Conservation (phyloP, 2,888 invertebrate genomes). For the Cacoxenus indagator region DNA sequence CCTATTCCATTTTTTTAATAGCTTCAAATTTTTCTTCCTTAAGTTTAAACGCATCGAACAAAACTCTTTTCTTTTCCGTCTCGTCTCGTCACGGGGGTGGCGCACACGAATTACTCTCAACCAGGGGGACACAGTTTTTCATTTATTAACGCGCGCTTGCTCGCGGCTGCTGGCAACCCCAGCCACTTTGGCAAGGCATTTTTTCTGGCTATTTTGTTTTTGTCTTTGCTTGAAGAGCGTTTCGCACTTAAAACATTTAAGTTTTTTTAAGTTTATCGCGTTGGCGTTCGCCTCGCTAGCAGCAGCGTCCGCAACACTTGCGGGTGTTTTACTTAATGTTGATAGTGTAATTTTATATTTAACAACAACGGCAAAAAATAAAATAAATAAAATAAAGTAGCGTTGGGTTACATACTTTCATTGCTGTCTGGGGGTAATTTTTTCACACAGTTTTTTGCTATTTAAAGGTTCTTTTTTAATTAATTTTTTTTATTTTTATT, state of each 20-base stretch:
- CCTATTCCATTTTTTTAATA: slow-evolving; percentile 50
- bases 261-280: slow-evolving; percentile 17
- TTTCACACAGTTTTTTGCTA: slow-evolving; percentile 37
- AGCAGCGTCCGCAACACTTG: not conserved
- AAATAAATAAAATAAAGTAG: slow-evolving; percentile 35
- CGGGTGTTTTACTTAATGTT: slow-evolving; percentile 64
- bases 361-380: slow-evolving; percentile 34
- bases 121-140: slow-evolving; percentile 22
- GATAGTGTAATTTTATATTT: slow-evolving; percentile 65
- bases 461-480: slow-evolving; percentile 28
- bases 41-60: slow-evolving; percentile 4
- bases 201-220: not conserved
- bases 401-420: slow-evolving; percentile 41
- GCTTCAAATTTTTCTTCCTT: slow-evolving; percentile 17
- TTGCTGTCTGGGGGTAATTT: slow-evolving; percentile 28
- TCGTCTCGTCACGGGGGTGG: slow-evolving; percentile 31
- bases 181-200: slow-evolving; percentile 40
- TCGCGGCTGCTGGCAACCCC: slow-evolving; percentile 32
- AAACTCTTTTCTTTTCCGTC: slow-evolving; percentile 16
- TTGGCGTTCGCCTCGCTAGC: not conserved
- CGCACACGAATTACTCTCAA: slow-evolving; percentile 35
- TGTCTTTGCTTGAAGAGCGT: slow-evolving; percentile 20
- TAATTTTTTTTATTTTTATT: slow-evolving; percentile 24
- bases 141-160: slow-evolving; percentile 19
- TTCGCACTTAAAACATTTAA: slow-evolving; percentile 57